Evolutionary conservation across 2,888 invertebrate species (phyloP), one percentile per base, ranked within the genome.

Genomic region (Entomobrya multifasciata): DNA sequence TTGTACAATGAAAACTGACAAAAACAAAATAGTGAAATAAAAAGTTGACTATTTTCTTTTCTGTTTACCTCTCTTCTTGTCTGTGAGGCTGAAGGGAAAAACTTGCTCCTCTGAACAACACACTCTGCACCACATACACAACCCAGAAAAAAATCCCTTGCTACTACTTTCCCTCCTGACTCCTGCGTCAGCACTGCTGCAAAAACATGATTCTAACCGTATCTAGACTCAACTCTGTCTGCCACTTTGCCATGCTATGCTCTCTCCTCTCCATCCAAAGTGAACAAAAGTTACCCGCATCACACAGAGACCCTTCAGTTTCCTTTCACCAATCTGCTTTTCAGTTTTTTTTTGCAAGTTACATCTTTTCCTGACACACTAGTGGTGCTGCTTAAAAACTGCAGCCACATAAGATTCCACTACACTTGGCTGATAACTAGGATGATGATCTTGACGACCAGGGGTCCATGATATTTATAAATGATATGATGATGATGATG

Each of bases 111-210:
- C 36, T 55, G 20, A 15, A 17, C 49, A 76, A n/a, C 76, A 36
- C 17, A 76, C 55, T 36, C 76, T 13, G 25, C 15, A 25, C 20
- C 13, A 27, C 55, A 55, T 25, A 55, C 15, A 70, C 41, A 13
- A n/a, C 65, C 22, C 47, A 5, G 65, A n/a, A n/a, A n/a, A 47
- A 49, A 65, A 25, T 79, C 79, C 60, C 65, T 57, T 25, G 60
- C 60, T 47, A n/a, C n/a, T n/a, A 15, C 84, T 78, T 49, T 77
- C 77, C 72, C 85, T 85, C 67, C 70, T 72, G 85, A 70, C 85
- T 78, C 49, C 78, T 77, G 84, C 77, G 67, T 65, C 82, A 78
- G 72, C 78, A 84, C 77, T 84, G 77, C 84, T 78, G 78, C 70
- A 47, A 77, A 84, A 85, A 70, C 60, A 60, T 70, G 78, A 72